Evolutionary conservation across 2,888 invertebrate genomes (phyloP), one percentile per base, ranked within the genome.

Genomic region (Clitarchus hookeri): DNA sequence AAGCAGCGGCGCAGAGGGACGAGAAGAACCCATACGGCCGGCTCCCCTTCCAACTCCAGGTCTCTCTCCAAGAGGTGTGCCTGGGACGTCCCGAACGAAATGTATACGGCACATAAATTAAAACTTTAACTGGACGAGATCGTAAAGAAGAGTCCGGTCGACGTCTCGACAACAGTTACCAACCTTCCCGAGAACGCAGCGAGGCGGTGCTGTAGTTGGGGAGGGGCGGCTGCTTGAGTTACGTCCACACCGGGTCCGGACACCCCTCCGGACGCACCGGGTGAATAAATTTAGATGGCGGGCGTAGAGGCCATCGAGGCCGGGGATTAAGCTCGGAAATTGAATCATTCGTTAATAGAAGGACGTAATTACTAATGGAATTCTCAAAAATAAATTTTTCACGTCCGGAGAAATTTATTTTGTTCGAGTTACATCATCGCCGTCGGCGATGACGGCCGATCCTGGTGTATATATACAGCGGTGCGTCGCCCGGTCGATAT

Each of bases 41-140:
- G 12, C 48, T 23, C 65, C 65, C n/a, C 8, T n/a, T 65, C 65
- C n/a, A 65, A 23, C 12, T 65, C 65, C 23, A n/a, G 16, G 53
- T 19, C 19, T 53, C 53, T 53, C 19, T 53, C 53, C 65, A 11
- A 1, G 65, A 65, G 65, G 65, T n/a, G 65, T 65, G 65, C 16
- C 65, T 19, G 65, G n/a, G n/a, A 65, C n/a, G 65, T n/a, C 16
- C 65, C 65, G 65, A n/a, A 65, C 65, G 65, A 65, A 65, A 65
- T 65, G 65, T 65, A 65, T 65, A 65, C 65, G 65, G 65, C 65
- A n/a, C 65, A 6, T 65, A 65, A 65, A 65, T 65, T 65, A 65
- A 65, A 65, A 65, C 65, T 65, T 65, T 65, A 65, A 65, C 65
- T n/a, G 65, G 65, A 65, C 65, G 65, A 65, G 65, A 65, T 65